These are phyloP conservation scores for Orthonyx spaldingii DNA, from an alignment of 2,113 vertebrate genomes.

Conservation along the genomic window DNA sequence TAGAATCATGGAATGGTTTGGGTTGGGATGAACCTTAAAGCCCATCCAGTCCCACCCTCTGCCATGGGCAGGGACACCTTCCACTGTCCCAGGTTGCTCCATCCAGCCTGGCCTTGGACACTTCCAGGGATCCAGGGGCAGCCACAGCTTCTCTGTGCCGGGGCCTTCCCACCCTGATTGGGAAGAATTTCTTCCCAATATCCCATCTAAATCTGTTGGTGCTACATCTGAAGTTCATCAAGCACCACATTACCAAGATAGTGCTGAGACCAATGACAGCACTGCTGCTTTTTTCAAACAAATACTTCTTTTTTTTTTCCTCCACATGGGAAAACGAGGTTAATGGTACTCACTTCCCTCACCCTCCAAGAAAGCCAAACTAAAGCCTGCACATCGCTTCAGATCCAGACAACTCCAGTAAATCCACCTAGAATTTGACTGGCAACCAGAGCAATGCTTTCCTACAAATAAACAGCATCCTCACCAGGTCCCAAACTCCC, in stretches of 20 bases:
- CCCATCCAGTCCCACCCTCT: fast-evolving
- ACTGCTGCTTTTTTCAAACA: not conserved
- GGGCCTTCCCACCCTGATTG: fast-evolving
- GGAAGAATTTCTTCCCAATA: not conserved
- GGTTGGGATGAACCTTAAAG: not conserved
- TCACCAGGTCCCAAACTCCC: not conserved
- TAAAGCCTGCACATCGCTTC: not conserved
- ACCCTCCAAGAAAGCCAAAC: not conserved
- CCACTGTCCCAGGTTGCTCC: not conserved
- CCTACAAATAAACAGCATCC: not conserved
- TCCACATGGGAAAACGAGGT: not conserved
- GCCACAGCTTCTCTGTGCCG: not conserved
- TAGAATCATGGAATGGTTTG: not conserved
- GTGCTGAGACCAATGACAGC: not conserved
- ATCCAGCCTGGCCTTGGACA: not conserved
- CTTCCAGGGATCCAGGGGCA: not conserved
- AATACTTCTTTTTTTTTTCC: not conserved
- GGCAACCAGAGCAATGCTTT: not conserved
- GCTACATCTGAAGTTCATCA: not conserved
- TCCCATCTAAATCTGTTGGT: not conserved
- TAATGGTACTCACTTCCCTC: not conserved
- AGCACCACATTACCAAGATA: not conserved
- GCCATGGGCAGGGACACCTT: not conserved
- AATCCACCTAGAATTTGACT: not conserved
- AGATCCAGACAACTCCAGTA: not conserved